Conservation (phyloP, 2,797 vertebrate genomes). For the Hafferia zeledoni region DNA sequence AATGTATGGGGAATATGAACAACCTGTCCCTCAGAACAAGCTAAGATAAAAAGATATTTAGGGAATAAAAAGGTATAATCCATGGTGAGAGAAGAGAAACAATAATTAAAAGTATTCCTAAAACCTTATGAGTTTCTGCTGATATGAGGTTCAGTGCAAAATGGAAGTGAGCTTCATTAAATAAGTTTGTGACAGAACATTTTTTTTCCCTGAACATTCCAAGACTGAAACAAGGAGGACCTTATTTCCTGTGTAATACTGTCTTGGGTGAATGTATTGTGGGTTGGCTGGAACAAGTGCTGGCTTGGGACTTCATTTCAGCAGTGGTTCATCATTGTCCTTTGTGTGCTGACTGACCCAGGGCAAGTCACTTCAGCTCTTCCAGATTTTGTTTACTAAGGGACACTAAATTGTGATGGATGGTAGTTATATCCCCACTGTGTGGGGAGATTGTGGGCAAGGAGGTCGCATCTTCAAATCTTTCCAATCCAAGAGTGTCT, state of each 20-base stretch:
- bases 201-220: not conserved
- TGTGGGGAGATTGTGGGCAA: not conserved
- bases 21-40: not conserved
- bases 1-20: not conserved
- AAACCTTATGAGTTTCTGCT: not conserved
- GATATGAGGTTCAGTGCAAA: not conserved
- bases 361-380: not conserved
- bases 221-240: not conserved
- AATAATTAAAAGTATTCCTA: not conserved
- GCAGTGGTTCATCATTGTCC: not conserved
- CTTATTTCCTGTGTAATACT: not conserved
- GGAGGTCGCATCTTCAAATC: not conserved
- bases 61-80: not conserved
- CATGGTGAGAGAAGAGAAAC: not conserved
- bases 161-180: not conserved
- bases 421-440: not conserved
- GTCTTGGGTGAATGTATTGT: not conserved
- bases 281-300: not conserved
- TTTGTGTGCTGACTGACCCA: not conserved
- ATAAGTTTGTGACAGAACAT: not conserved
- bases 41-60: not conserved
- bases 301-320: not conserved
- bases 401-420: not conserved
- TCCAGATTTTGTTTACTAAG: not conserved
- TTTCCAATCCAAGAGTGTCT: not conserved